Conservation (phyloP, 1,140 invertebrate genomes). For the Brachionus manjavacas region DNA sequence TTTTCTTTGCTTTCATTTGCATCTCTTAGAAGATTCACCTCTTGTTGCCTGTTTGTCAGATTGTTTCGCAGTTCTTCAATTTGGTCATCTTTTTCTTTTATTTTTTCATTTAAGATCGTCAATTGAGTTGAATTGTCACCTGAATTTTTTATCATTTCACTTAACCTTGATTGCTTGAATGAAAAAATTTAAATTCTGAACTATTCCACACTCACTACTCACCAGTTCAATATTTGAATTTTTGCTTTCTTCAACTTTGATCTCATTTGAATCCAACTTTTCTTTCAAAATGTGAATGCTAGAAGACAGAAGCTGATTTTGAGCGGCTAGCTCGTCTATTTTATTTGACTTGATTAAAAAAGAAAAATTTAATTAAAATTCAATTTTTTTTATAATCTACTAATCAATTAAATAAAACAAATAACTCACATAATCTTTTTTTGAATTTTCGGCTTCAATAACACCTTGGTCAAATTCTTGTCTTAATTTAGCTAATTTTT, state of each 20-base stretch:
- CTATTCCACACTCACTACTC: not conserved
- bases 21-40: not conserved
- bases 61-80: conserved; percentile 45
- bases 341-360: no score
- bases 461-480: not conserved
- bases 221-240: not conserved
- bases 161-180: conserved; percentile 52
- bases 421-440: not conserved
- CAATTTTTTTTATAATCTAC: not conserved
- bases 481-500: not conserved
- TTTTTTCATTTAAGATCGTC: conserved; percentile 53
- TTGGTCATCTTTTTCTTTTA: conserved; percentile 55
- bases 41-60: not conserved
- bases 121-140: conserved; percentile 55
- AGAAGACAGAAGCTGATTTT: not conserved
- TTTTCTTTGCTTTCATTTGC: not conserved
- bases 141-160: conserved; percentile 55
- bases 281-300: not conserved
- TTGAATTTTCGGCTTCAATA: not conserved
- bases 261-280: not conserved
- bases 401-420: not conserved
- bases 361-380: no score
- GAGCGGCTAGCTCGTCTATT: not conserved
- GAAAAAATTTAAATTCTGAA: not conserved
- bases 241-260: not conserved